Evolutionary conservation across 1,140 invertebrate species (phyloP), one percentile per base, ranked within the genome.

Genomic region (Drosophila rhopaloa): DNA sequence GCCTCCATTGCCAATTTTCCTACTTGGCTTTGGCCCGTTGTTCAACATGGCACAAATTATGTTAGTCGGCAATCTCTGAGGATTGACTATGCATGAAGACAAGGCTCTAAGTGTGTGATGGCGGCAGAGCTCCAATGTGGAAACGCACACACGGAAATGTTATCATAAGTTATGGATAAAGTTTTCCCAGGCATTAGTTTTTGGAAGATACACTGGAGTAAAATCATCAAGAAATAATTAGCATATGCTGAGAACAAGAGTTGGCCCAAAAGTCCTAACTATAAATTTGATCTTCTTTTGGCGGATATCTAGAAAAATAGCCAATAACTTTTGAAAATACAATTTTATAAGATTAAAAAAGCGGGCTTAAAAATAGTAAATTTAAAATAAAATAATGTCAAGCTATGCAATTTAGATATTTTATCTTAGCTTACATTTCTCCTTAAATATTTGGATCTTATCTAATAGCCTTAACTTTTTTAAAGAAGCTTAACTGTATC

Each of bases 101-200:
- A 58, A 55, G 47, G 37, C 73, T 48, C 41, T 13, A 24, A 51
- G 35, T 50, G 48, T 32, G 29, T 35, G 29, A 16, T 16, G 27
- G 9, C 35, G 41, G 29, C 47, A 48, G 27, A 29, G 24, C 47
- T 48, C 13, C n/a, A 24, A 48, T 48, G 47, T 48, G 47, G 16
- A 38, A 59, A 63, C 71, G 32, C 44, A 60, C 51, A 62, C 51
- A 79, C 75, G 76, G 70, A 88, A 82, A 88, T 82, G 79, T 83
- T 88, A 88, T 86, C 83, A 86, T 88, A 88, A 86, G 66, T 86
- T 86, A 88, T 88, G 79, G 68, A 61, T 38, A 83, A 86, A 86
- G 82, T 86, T 86, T 88, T 79, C 58, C 62, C 55, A 38, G 51
- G 68, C 71, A 65, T 43, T 46, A 67, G 51, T 66, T 66, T 56